Base-by-base conservation (phyloP, 2,113 vertebrate species). In the Melanerpes aurifrons region DNA sequence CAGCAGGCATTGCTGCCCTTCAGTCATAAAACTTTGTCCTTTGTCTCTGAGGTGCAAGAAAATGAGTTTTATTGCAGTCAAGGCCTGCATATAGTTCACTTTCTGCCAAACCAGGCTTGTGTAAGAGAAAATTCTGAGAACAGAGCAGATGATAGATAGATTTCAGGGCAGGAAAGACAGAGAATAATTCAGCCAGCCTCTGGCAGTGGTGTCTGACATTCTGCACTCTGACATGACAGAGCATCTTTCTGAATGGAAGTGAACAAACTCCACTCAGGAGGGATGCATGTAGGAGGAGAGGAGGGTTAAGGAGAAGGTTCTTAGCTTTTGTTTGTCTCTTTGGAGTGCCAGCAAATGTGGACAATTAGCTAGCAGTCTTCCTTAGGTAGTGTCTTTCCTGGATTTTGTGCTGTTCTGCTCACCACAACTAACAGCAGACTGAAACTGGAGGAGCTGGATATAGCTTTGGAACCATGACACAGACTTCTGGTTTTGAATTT, bases 41-140 rank as follows among this genome's bases (percentile, higher is more conserved):
- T 80, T 83, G 76, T 45, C 73, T 94, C 92, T 87, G 62, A 84
- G 31, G 66, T 75, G 24, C 57, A 89, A 74, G 43, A 59, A 62
- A 47, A 15, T 24, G 40, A n/a, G 24, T 82, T 84, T 96, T 84
- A 64, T 57, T 61, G 57, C 9, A 81, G 73, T 24, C 26, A 68
- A 81, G 29, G n/a, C 54, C 84, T 63, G 26, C 24, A 67, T 6
- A 71, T 66, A 40, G n/a, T 56, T 78, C 54, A 21, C 61, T 63
- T 91, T 81, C 62, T 84, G 53, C 29, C 57, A 84, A 81, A 78
- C 11, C 26, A 63, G 35, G 11, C 12, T 91, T 26, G 67, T 17
- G 8, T 63, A 70, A 87, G 54, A 95, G 32, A 80, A 71, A 84
- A 40, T 84, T 56, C 62, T 78, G 58, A 89, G 26, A 47, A 75